Conservation (phyloP, 1,140 invertebrate species). For the Drosophila equinoxialis region DNA sequence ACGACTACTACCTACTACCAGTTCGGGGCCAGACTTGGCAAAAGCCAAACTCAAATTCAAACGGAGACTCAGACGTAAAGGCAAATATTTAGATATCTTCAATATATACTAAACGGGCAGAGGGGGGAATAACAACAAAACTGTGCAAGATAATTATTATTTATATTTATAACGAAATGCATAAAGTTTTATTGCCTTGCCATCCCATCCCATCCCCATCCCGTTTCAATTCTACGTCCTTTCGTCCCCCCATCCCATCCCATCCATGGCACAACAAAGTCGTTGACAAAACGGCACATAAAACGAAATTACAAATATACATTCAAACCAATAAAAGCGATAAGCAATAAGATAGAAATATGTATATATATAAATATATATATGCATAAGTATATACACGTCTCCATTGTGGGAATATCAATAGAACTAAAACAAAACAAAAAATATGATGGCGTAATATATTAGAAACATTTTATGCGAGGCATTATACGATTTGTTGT, state of each 20-base stretch:
- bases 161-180: slow-evolving; percentile 80
- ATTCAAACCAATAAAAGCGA: slow-evolving; percentile 31
- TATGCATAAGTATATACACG: slow-evolving; percentile 29
- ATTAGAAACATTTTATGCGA: slow-evolving; percentile 52
- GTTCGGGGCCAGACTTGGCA: slow-evolving; percentile 19
- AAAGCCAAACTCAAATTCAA: background rate
- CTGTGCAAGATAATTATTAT: slow-evolving; percentile 69
- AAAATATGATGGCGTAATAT: slow-evolving; percentile 60
- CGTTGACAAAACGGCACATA: slow-evolving; percentile 76
- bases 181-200: slow-evolving; percentile 72
- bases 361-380: slow-evolving; percentile 15
- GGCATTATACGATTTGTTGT: slow-evolving; percentile 16
- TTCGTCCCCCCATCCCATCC: background rate
- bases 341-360: slow-evolving; percentile 42
- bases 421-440: slow-evolving; percentile 47
- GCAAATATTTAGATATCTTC: slow-evolving; percentile 26
- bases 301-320: slow-evolving; percentile 67
- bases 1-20: slow-evolving; percentile 8
- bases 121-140: background rate
- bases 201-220: background rate
- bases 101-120: slow-evolving; percentile 48
- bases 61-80: slow-evolving; percentile 1
- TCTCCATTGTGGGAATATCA: slow-evolving; percentile 9
- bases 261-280: slow-evolving; percentile 51
- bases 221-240: background rate